These are phyloP conservation scores for Pterois miles DNA, from an alignment of 2,797 vertebrate genomes.

Conservation along the genomic window DNA sequence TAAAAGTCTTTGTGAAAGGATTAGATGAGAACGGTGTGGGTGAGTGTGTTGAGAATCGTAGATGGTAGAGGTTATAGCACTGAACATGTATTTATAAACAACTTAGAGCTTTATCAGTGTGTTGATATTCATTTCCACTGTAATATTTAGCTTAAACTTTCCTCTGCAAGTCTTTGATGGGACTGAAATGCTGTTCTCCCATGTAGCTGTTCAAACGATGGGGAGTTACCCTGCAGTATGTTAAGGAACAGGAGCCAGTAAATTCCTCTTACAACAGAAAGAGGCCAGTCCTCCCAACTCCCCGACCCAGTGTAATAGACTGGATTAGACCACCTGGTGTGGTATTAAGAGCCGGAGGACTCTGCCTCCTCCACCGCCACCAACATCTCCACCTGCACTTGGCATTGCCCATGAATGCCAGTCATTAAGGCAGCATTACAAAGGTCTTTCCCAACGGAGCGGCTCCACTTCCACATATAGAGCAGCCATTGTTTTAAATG, in stretches of 20 bases:
- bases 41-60: constrained; percentile 10
- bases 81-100: background rate
- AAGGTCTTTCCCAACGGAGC: constrained; percentile 67
- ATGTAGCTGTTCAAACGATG: constrained; percentile 16
- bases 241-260: constrained; percentile 46
- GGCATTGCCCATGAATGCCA: constrained; percentile 76
- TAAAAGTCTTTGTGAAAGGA: constrained; percentile 50
- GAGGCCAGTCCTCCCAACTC: constrained; percentile 9
- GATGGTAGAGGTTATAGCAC: constrained; percentile 15
- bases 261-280: constrained; percentile 55
- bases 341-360: constrained; percentile 51
- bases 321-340: constrained; percentile 74
- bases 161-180: background rate
- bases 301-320: constrained; percentile 49
- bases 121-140: background rate
- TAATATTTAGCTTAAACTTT: constrained; percentile 9
- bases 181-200: constrained; percentile 5
- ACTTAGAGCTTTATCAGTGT: background rate
- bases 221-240: constrained; percentile 10
- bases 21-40: constrained; percentile 42
- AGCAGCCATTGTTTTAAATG: constrained; percentile 80
- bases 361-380: constrained; percentile 34
- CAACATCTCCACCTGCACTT: constrained; percentile 74
- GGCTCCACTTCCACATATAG: constrained; percentile 80
- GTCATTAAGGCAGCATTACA: constrained; percentile 79